Conservation (phyloP, 2,113 vertebrate species). For the Danionella cerebrum region DNA sequence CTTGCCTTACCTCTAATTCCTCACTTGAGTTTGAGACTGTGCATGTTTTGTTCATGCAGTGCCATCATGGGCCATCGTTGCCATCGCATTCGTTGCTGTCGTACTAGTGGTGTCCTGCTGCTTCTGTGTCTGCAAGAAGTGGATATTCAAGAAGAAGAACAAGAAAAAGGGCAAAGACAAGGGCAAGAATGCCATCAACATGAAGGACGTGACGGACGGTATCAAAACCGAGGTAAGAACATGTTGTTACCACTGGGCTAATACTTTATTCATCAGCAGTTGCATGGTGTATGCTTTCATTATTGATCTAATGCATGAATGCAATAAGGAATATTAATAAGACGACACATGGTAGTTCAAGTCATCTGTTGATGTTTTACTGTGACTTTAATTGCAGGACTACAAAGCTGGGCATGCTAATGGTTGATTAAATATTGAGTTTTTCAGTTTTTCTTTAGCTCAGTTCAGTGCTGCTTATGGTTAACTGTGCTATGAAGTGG, state of each 20-base stretch:
- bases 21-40: too few species aligned
- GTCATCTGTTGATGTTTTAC: conserved; percentile 27
- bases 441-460: conserved; percentile 41
- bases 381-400: conserved; percentile 44
- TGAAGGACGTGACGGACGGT: conserved; percentile 95
- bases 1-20: too few species aligned
- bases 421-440: conserved; percentile 17
- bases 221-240: conserved; percentile 93
- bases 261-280: not conserved
- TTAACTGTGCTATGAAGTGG: conserved; percentile 59
- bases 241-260: conserved; percentile 3
- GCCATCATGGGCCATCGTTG: conserved; percentile 97
- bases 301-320: not conserved
- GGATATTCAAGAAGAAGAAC: conserved; percentile 99
- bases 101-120: conserved; percentile 96
- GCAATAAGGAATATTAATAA: not conserved
- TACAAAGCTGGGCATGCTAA: conserved; percentile 36
- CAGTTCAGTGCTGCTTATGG: conserved; percentile 51
- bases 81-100: conserved; percentile 93
- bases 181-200: conserved; percentile 98
- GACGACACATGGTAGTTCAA: not conserved
- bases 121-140: conserved; percentile 99
- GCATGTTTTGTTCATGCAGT: conserved; percentile 60
- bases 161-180: conserved; percentile 99
- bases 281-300: conserved; percentile 8